Conservation (phyloP, 2,797 vertebrate genomes). For the Pyrocephalus nanus region DNA sequence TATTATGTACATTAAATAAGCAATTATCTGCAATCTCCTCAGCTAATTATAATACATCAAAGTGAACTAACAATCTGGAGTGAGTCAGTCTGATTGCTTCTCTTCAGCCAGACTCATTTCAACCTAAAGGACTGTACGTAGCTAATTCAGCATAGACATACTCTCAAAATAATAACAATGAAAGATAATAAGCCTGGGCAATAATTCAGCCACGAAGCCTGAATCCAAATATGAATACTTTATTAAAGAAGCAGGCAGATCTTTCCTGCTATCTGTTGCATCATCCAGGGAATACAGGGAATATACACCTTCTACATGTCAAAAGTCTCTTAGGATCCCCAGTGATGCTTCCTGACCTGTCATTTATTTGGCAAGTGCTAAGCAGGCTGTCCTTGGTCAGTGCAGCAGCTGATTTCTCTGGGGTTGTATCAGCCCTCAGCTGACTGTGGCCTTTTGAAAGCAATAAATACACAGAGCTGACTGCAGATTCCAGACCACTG, state of each 20-base stretch:
- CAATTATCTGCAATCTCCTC: not conserved
- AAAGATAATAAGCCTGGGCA: not conserved
- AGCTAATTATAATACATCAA: not conserved
- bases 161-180: not conserved
- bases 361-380: not conserved
- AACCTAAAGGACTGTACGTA: not conserved
- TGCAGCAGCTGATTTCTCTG: not conserved
- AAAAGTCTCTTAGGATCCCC: not conserved
- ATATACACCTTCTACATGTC: not conserved
- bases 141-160: not conserved
- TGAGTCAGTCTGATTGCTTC: not conserved
- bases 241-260: not conserved
- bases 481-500: not conserved
- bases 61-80: not conserved
- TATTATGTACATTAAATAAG: not conserved
- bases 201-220: not conserved
- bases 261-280: not conserved
- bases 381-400: not conserved
- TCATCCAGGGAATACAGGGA: not conserved
- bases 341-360: not conserved
- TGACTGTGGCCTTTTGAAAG: not conserved
- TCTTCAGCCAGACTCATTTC: not conserved
- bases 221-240: not conserved
- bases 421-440: not conserved
- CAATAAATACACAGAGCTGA: not conserved